Evolutionary conservation across 2,113 vertebrate genomes (phyloP), one percentile per base, ranked within the genome.

Genomic region (Gallinago undulata): DNA sequence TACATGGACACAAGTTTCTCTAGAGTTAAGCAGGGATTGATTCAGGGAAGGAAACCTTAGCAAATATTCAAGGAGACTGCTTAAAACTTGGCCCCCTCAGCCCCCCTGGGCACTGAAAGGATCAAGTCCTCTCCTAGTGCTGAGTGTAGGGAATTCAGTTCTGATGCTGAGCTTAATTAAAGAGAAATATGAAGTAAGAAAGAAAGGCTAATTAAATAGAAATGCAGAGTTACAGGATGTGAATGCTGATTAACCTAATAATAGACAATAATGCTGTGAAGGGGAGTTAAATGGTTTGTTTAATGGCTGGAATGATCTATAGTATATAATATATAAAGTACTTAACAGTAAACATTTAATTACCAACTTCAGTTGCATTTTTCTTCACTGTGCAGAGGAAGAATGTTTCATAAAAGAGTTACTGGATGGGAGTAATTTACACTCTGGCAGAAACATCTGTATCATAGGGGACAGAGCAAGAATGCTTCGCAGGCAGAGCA

Each of bases 311-410:
- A 80, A 96, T 96, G 91, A 97, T 94, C 89, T 95, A 95, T 60
- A 91, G 88, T 90, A 86, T 90, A 70, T 90, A 88, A 92, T 90
- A 94, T 41, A 94, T 91, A 93, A 97, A 93, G 93, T 96, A 96
- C 84, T 96, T 97, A 97, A 97, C 91, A 93, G 95, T 95, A 97
- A 97, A 96, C 96, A 96, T 96, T 97, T 97, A 97, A 97, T 97
- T 97, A 95, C 89, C 86, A 92, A 76, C 90, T 88, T 94, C 60
- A 91, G 87, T 64, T 94, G 83, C 83, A 87, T 95, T 96, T 95
- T 96, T 94, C 94, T 96, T 94, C 72, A 60, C 51, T 95, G 28
- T 67, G 62, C 11, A 6, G 74, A 89, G 16, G 35, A 87, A 87
- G 81, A 94, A 81, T 33, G 51, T 88, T 95, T 94, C 89, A 93